A percentile compares a stretch with the other conserved stretches of the same genome.
These are phyloP conservation scores for Pachypeltis micranthus DNA, from an alignment of 1,140 invertebrate species.

Conservation along the genomic window DNA sequence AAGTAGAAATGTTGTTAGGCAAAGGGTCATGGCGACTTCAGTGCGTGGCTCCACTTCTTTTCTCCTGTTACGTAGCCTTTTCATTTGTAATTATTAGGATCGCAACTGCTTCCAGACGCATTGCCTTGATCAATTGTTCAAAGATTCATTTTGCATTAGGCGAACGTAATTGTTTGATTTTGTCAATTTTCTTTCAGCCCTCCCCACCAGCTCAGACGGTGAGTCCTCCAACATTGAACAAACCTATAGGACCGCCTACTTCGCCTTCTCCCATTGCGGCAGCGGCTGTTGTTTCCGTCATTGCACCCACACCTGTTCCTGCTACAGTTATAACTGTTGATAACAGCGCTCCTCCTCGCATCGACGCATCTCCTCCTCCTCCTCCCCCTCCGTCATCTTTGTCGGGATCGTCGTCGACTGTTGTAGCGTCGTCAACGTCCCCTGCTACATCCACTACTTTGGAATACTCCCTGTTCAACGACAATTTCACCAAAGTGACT, in stretches of 20 bases:
- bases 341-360: slow-evolving; percentile 13
- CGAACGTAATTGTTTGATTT: too few species aligned
- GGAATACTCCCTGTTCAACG: slow-evolving; percentile 71
- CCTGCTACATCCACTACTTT: slow-evolving; percentile 32
- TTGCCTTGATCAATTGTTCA: too few species aligned
- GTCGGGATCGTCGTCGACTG: background rate
- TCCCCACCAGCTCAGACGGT: slow-evolving; percentile 11
- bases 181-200: too few species aligned
- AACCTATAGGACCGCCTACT: background rate
- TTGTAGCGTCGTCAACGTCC: slow-evolving; percentile 9
- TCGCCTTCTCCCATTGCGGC: background rate
- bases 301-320: slow-evolving; percentile 21
- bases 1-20: too few species aligned
- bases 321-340: slow-evolving; percentile 25
- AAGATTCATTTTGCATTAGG: too few species aligned
- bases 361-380: slow-evolving; percentile 12
- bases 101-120: too few species aligned
- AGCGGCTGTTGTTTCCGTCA: too few species aligned
- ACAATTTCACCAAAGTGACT: slow-evolving; percentile 49
- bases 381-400: slow-evolving; percentile 6
- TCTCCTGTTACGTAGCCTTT: too few species aligned
- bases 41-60: too few species aligned
- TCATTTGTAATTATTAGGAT: too few species aligned
- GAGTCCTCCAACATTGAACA: background rate
- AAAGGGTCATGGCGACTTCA: too few species aligned